These are phyloP conservation scores for Agrotis segetum DNA, from an alignment of 2,888 invertebrate species.

Conservation along the genomic window DNA sequence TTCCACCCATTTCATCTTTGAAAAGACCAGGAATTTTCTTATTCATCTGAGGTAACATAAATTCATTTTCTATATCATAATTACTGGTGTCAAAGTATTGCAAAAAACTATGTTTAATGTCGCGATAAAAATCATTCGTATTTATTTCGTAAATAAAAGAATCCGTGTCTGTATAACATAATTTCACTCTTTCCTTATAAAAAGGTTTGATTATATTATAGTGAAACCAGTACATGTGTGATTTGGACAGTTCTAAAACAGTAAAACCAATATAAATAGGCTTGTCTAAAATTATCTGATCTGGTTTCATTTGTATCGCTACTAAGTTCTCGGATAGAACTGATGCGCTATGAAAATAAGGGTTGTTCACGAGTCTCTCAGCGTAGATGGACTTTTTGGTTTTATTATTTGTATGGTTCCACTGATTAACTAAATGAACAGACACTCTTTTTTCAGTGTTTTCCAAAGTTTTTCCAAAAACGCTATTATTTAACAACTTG, in stretches of 20 bases:
- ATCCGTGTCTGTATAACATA: constrained; percentile 17
- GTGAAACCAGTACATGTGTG: not conserved
- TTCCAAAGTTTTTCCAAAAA: too few relatives aligned
- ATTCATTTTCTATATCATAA: too few relatives aligned
- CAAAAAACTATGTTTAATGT: not conserved
- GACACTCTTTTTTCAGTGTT: constrained; percentile 1
- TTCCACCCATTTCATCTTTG: not conserved
- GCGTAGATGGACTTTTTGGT: constrained; percentile 1
- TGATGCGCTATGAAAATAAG: constrained; percentile 8
- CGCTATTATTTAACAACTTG: too few relatives aligned
- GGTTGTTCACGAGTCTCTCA: constrained; percentile 2
- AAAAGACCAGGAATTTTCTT: too few relatives aligned
- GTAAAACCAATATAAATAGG: constrained; percentile 2
- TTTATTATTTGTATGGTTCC: not conserved
- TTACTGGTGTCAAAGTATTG: too few relatives aligned
- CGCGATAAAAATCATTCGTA: constrained; percentile 4
- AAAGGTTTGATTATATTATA: constrained; percentile 1
- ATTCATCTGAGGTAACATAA: too few relatives aligned
- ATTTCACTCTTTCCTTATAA: not conserved
- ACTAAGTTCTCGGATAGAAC: constrained; percentile 9
- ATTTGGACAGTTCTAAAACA: not conserved
- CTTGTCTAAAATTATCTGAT: constrained; percentile 2
- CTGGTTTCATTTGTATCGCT: constrained; percentile 12
- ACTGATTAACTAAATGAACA: constrained; percentile 12
- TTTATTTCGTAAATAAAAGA: constrained; percentile 3